Evolutionary conservation across 2,888 invertebrate genomes (phyloP).

Genomic region (Hipparchia semele): DNA sequence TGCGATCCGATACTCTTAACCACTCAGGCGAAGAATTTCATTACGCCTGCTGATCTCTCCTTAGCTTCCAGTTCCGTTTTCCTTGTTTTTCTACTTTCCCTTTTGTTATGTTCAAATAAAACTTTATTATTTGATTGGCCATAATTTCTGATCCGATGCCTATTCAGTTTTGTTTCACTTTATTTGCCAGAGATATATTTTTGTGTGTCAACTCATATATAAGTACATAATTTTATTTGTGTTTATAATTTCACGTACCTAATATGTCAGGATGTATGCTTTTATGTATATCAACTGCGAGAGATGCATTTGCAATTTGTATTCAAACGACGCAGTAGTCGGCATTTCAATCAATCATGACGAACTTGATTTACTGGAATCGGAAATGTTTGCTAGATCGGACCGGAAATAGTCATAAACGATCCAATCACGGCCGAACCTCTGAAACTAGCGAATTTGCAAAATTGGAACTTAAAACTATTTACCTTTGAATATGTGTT

Average conservation of each 20-base stretch:
- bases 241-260: neutral
- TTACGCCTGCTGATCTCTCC: conserved; percentile 31
- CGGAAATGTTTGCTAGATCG: neutral
- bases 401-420: neutral
- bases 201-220: neutral
- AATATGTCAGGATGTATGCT: neutral
- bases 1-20: conserved; percentile 31
- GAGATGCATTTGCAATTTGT: neutral
- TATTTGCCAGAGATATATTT: too few species aligned
- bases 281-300: neutral
- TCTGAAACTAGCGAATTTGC: conserved; percentile 1
- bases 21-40: conserved; percentile 34
- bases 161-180: neutral
- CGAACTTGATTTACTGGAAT: neutral
- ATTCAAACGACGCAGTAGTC: neutral
- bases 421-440: neutral
- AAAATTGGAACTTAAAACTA: neutral
- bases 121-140: too few species aligned
- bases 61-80: conserved; percentile 34
- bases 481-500: neutral
- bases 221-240: neutral
- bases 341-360: neutral
- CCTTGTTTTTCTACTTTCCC: conserved; percentile 25
- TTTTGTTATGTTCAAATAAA: neutral
- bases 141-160: too few species aligned